Base-by-base conservation (phyloP, 2,888 invertebrate species). In the Scaptomyza reducta region DNA sequence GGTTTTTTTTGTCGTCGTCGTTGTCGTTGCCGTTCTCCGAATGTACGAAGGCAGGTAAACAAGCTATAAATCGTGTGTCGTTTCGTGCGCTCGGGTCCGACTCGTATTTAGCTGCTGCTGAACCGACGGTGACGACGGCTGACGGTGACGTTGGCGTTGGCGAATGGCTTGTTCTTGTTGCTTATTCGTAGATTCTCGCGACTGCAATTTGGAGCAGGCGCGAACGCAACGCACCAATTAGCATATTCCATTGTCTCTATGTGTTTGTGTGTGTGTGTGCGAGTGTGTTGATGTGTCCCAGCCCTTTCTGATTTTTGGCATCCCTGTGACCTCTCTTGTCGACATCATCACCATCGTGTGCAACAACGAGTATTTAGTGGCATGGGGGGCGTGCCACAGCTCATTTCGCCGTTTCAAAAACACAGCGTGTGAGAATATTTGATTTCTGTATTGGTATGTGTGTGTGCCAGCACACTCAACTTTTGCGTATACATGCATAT, bases 11-110 rank as follows among this genome's bases (percentile, higher is more conserved):
- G 0, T 33, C 7, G 40, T 40, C 29, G 47, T 33, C 31, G 49
- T 50, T 51, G 29, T 49, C 44, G 54, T 25, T 58, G 49, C 38
- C 46, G 74, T 53, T 59, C 63, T 54, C 73, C 38, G 70, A 38
- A 57, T 27, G 38, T 47, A 83, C 89, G 79, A 71, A 68, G 76
- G 76, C 90, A 91, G 90, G 91, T 91, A 90, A 90, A 89, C 90
- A 89, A 89, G 85, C 83, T 88, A 89, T 90, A 89, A 90, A 89
- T 89, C 87, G 82, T 74, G 54, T 60, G 70, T 47, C 70, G 38
- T 38, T 38, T 77, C 74, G 63, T 64, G 73, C 64, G 70, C 67
- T 78, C 64, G 73, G 67, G 68, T 76, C 66, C 64, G 73, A 67
- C 83, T 89, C 88, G 87, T 38, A 31, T 38, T 81, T 57, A 66